These are phyloP conservation scores for Ridgeia piscesae DNA, from an alignment of 1,140 invertebrate species.

Conservation along the genomic window DNA sequence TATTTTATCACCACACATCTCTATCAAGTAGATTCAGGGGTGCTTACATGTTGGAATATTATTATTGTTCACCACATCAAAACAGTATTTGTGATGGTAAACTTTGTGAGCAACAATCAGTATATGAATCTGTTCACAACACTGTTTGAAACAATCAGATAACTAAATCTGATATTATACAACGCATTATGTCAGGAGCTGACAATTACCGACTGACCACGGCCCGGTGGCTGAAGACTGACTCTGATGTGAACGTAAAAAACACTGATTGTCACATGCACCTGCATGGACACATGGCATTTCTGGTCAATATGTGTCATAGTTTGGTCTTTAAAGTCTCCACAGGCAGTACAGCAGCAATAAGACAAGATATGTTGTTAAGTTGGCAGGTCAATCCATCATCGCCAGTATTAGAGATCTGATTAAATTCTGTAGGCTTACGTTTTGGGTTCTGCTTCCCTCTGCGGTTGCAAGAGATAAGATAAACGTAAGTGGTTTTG, in stretches of 20 bases:
- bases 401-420: neutral
- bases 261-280: neutral
- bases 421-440: neutral
- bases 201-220: neutral
- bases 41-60: too few relatives aligned
- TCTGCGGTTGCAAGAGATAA: neutral
- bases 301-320: neutral
- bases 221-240: neutral
- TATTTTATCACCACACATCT: too few relatives aligned
- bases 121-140: too few relatives aligned
- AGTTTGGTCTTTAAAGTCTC: conserved; percentile 10
- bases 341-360: neutral
- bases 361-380: neutral
- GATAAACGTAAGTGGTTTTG: too few relatives aligned
- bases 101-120: too few relatives aligned
- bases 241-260: neutral
- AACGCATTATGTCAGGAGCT: too few relatives aligned
- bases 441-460: neutral
- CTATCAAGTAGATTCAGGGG: too few relatives aligned
- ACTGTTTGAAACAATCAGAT: too few relatives aligned
- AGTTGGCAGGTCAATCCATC: neutral
- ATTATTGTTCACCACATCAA: too few relatives aligned
- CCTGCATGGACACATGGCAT: neutral
- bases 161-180: too few relatives aligned
- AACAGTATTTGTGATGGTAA: too few relatives aligned